Evolutionary conservation across 2,113 vertebrate genomes (phyloP), one percentile per base, ranked within the genome.

Genomic region (Okapia johnstoni): DNA sequence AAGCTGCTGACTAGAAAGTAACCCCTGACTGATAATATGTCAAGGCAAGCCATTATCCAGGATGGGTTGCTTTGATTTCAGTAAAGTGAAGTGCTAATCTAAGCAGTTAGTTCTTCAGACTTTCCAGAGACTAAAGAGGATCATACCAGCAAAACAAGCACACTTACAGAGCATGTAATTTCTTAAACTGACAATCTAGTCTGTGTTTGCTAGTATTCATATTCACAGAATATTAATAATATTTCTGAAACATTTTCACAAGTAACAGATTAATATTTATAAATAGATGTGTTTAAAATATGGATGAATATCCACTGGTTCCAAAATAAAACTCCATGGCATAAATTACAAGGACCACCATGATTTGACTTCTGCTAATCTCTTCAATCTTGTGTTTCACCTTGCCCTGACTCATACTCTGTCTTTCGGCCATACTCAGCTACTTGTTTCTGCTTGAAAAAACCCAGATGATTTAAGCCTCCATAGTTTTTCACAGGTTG

Each of bases 31-130:
- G 85, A 54, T 79, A 88, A 93, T 85, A 93, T 50, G n/a, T 86
- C 87, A 91, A 85, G 95, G 94, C 88, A 96, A 94, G 95, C 60
- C 95, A 93, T 98, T 98, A 92, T 92, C 76, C 50, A 61, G 70
- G 55, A 93, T 83, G 60, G 36, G 76, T 90, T 96, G 80, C 84
- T 97, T 97, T 95, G 50, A 97, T 94, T 97, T 92, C 50, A 92
- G 66, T 54, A 60, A 94, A 93, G 50, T 81, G 50, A 96, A 93
- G 85, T 90, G 87, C 50, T 95, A 93, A 92, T 93, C 80, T 96
- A 96, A 97, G 83, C 70, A 93, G 87, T 85, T 95, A 83, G 52
- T 92, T 94, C 55, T 95, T 83, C n/a, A 77, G 80, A 85, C 25
- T 91, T 95, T 79, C 21, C 26, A 94, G 89, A 76, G 17, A 76